Evolutionary conservation across 1,140 invertebrate species (phyloP), one percentile per base, ranked within the genome.

Genomic region (Achatina immaculata): DNA sequence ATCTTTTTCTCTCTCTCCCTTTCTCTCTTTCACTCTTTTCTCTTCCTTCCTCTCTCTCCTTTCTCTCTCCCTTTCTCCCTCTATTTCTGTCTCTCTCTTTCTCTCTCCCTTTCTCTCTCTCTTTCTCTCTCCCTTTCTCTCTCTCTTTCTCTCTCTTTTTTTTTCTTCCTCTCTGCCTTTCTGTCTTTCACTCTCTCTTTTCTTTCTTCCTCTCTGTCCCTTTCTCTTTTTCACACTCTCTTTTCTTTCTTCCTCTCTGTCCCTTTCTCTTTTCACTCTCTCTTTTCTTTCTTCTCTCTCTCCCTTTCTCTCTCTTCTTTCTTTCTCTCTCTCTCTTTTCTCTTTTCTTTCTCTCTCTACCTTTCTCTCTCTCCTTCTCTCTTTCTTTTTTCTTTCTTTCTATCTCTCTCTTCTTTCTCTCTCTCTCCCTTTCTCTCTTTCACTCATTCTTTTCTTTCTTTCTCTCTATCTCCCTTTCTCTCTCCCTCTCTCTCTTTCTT

Each of bases 221-320:
- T 48, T 38, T 79, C 78, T 28, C 78, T 65, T 62, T 48, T 42
- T 48, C 66, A 28, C 66, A 31, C 65, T 71, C 65, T 71, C 43
- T 71, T 62, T 79, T 19, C 66, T 69, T 42, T 48, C 78, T 69
- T 42, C 38, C 21, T 43, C 62, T 43, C 45, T 43, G 2, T 45
- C 38, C 38, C 34, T 28, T 43, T 16, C n/a, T 24, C 38, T 71
- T 31, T 48, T 36, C 31, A 9, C 68, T 31, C n/a, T 36, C 28
- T 65, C 42, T 42, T 42, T 40, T 71, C 43, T 42, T 31, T 38
- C 43, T n/a, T 48, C 45, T 51, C 40, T 48, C 58, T 65, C n/a
- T 71, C 78, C 40, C 24, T 65, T 42, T 43, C 62, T 79, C 66
- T 48, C 43, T 71, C 78, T 79, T 24, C 43, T 28, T 48, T 21